Percentiles rank a stretch among this genome's conserved stretches.
Conservation (phyloP, 1,140 invertebrate species). For the Drosophila bocqueti region DNA sequence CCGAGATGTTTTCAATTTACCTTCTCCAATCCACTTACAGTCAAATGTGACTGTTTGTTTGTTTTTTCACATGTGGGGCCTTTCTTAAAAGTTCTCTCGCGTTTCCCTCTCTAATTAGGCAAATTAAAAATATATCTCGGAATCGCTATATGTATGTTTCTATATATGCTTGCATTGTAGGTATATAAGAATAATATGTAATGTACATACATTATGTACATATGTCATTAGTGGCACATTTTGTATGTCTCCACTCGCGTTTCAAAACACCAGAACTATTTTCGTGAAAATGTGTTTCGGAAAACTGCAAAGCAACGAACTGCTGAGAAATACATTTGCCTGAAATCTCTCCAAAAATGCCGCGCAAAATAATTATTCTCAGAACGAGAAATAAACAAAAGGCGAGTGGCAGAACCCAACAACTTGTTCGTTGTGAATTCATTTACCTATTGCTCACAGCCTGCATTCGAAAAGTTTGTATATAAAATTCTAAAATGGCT, state of each 20-base stretch:
- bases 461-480: constrained; percentile 1
- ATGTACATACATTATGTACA: constrained; percentile 4
- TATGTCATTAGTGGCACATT: constrained; percentile 26
- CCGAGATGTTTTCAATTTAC: constrained; percentile 49
- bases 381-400: constrained; percentile 28
- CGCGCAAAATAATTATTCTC: constrained; percentile 12
- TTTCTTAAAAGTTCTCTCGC: constrained; percentile 42
- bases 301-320: constrained; percentile 10
- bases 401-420: constrained; percentile 19
- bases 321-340: constrained; percentile 2
- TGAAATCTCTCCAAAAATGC: constrained; percentile 12
- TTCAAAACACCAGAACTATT: constrained; percentile 50
- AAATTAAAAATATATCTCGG: constrained; percentile 74
- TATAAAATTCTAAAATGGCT: neutral
- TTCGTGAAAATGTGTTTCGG: constrained; percentile 57
- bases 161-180: constrained; percentile 17
- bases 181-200: constrained; percentile 2
- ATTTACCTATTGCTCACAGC: neutral
- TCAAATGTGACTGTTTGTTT: constrained; percentile 10
- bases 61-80: constrained; percentile 23
- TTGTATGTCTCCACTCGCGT: constrained; percentile 27
- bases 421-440: constrained; percentile 25
- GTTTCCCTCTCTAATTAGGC: constrained; percentile 65
- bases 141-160: constrained; percentile 9
- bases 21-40: constrained; percentile 40